Evolutionary conservation across 2,113 vertebrate genomes (phyloP).

Genomic region (Heterocephalus glaber): DNA sequence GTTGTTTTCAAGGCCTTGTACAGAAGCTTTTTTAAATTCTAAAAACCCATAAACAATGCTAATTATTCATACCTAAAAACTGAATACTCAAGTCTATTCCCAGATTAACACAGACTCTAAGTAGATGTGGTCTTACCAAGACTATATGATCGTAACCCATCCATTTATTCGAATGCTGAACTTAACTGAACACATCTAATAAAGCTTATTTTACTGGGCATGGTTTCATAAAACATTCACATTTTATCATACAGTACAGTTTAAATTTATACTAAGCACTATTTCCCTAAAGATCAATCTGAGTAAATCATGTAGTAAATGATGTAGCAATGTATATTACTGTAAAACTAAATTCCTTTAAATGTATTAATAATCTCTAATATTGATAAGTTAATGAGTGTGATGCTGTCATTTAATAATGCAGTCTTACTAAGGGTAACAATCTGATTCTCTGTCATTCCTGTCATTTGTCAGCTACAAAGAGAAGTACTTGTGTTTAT

Average conservation of each 20-base stretch:
- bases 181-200: slow-evolving; percentile 5
- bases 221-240: slow-evolving; percentile 48
- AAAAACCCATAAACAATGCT: background rate
- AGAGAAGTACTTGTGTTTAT: background rate
- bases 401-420: slow-evolving; percentile 28
- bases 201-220: slow-evolving; percentile 26
- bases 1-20: background rate
- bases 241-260: slow-evolving; percentile 62
- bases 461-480: background rate
- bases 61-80: slow-evolving; percentile 49
- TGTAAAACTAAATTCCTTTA: slow-evolving; percentile 61
- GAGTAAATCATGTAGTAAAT: slow-evolving; percentile 67
- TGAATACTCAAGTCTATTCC: slow-evolving; percentile 19
- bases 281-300: slow-evolving; percentile 67
- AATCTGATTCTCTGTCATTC: slow-evolving; percentile 31
- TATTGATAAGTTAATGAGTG: slow-evolving; percentile 52
- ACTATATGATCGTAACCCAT: background rate
- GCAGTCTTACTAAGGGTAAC: background rate
- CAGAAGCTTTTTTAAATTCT: background rate
- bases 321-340: slow-evolving; percentile 41
- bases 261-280: slow-evolving; percentile 70
- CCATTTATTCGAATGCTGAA: background rate
- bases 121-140: background rate
- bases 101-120: slow-evolving; percentile 24
- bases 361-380: slow-evolving; percentile 63